Base-by-base conservation (phyloP, 2,113 vertebrate genomes). In the Philantomba maxwellii region DNA sequence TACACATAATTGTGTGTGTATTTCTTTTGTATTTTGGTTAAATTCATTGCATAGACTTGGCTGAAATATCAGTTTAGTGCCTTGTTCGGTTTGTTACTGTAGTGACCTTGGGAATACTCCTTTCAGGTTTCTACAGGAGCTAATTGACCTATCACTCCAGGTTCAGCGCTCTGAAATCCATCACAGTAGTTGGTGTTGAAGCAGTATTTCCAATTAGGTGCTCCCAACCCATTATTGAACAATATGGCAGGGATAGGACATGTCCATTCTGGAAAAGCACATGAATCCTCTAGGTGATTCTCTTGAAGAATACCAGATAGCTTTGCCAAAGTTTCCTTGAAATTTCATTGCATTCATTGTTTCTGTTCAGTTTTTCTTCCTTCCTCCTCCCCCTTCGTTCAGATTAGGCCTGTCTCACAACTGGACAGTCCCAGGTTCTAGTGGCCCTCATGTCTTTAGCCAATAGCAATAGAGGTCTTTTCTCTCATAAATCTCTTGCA, bases 191-290 rank as follows among this genome's bases (percentile, higher is more conserved):
- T 47, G 43, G 12, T 36, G 5, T 53, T 30, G 4, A 88, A 33
- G 7, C 4, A 4, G 3, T 11, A 21, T 30, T 78, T 73, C 12
- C 26, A 3, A 3, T 1, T 36, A 47, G 2, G 58, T 80, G 4
- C 9, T 77, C 7, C 57, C 33, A 60, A 36, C 1, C 47, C 83
- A 12, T 43, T 5, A 47, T 2, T 89, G 33, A 70, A 70, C n/a
- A 51, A 43, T 4, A 28, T 36, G 28, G 6, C 0, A 6, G 77
- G 8, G 17, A 19, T 64, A 85, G 51, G 1, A 10, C 14, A 85
- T 3, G 6, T 13, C 26, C 16, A 28, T 60, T 70, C 26, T 23
- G 58, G 26, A 17, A 70, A 82, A 30, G 26, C 16, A 19, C 1
- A 5, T 51, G 36, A 84, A 23, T 87, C 5, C 53, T 73, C n/a